phyloP scores from a whole-genome alignment of 2,888 invertebrate species.

The Metacarcinus magister region DNA sequence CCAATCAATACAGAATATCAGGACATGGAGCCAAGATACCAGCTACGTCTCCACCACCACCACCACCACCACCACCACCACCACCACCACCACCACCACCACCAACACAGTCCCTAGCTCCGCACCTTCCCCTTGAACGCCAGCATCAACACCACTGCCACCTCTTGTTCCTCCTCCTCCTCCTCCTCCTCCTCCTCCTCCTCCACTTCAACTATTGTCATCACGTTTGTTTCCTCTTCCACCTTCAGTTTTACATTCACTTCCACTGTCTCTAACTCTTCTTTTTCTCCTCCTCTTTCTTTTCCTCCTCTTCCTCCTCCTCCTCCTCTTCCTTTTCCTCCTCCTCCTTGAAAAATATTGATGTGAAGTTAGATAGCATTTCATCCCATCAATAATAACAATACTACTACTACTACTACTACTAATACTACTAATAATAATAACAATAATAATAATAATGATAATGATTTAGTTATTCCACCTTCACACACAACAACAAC shows the following conservation, averaged over 20 bases:
- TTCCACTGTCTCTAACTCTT: background rate
- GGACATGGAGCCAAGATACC: background rate
- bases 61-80: background rate
- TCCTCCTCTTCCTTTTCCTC: background rate
- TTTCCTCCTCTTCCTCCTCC: background rate
- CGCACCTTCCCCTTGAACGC: background rate
- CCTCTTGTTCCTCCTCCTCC: background rate
- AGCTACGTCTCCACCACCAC: background rate
- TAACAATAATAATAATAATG: slow-evolving; percentile 21
- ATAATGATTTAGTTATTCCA: too few species aligned
- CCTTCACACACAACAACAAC: too few species aligned
- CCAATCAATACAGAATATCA: background rate
- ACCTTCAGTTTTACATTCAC: background rate
- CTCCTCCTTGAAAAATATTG: background rate
- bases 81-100: background rate
- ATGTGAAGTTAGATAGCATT: background rate
- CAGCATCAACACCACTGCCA: background rate
- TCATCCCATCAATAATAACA: background rate
- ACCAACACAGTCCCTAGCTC: too few species aligned
- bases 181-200: background rate
- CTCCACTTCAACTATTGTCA: background rate
- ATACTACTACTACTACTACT: background rate
- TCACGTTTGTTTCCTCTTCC: background rate
- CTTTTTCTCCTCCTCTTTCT: background rate
- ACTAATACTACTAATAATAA: background rate